Conservation (phyloP, 2,888 invertebrate genomes). For the Pimpla rufipes region DNA sequence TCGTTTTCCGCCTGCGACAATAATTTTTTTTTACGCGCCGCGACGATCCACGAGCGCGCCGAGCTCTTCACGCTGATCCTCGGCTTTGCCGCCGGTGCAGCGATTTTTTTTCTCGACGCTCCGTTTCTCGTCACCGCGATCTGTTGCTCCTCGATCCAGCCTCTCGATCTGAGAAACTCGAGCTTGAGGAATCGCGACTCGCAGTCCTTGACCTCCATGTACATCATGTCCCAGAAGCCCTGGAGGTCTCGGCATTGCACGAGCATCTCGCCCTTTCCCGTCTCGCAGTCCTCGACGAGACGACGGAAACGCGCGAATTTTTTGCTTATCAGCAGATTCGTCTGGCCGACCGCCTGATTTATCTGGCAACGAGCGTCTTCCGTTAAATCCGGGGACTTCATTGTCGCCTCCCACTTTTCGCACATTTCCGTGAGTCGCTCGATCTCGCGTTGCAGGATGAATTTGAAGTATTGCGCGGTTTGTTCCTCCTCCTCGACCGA, state of each 20-base stretch:
- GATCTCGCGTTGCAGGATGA: constrained; percentile 86
- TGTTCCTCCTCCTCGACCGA: constrained; percentile 80
- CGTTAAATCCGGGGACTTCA: constrained; percentile 81
- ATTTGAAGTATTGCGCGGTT: constrained; percentile 85
- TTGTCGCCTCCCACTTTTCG: constrained; percentile 87
- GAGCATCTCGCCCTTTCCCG: constrained; percentile 85
- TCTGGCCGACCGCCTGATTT: constrained; percentile 92
- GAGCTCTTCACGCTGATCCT: constrained; percentile 68
- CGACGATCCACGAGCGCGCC: constrained; percentile 75
- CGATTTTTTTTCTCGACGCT: constrained; percentile 35
- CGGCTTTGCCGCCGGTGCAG: constrained; percentile 56
- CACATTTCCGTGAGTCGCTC: constrained; percentile 86
- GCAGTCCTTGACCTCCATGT: constrained; percentile 88
- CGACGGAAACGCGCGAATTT: constrained; percentile 92
- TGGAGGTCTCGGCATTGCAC: constrained; percentile 91
- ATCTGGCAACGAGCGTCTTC: constrained; percentile 88
- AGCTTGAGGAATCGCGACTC: constrained; percentile 78
- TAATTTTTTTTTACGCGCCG: constrained; percentile 76
- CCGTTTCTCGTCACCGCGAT: not conserved
- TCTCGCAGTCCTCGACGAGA: constrained; percentile 84
- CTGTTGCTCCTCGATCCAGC: constrained; percentile 85
- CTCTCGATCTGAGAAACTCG: constrained; percentile 70
- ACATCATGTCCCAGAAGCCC: constrained; percentile 96
- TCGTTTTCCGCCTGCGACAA: not conserved
- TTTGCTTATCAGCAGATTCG: constrained; percentile 90